Percentiles rank a stretch among this genome's conserved stretches.
Evolutionary conservation across 2,888 invertebrate species (phyloP).

Genomic region (Pammene aurita): DNA sequence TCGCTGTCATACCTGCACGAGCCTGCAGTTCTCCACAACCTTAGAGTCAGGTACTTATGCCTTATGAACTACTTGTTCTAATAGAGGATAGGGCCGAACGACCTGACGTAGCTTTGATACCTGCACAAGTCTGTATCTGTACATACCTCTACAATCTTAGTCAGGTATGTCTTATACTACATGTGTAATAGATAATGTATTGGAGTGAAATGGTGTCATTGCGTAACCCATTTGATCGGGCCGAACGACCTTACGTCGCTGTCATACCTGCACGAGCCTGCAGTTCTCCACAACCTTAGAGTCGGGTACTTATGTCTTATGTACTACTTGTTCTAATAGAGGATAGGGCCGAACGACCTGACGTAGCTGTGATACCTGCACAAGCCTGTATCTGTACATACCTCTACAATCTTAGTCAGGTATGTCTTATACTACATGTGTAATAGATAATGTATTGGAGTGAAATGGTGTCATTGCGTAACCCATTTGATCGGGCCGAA

Average conservation of each 20-base stretch:
- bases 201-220: constrained; percentile 93
- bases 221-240: constrained; percentile 97
- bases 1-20: constrained; percentile 98
- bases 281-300: no score
- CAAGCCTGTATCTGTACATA: no score
- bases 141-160: no score
- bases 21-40: constrained; percentile 97
- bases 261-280: constrained; percentile 87
- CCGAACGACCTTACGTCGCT: constrained; percentile 98
- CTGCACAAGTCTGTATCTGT: no score
- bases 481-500: constrained; percentile 98
- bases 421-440: no score
- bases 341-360: no score
- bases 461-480: constrained; percentile 94
- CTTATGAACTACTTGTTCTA: background rate
- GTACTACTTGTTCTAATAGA: background rate
- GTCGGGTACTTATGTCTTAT: constrained; percentile 43
- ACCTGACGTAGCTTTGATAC: no score
- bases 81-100: background rate
- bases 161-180: no score
- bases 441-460: constrained; percentile 85
- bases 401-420: no score
- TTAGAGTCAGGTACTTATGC: constrained; percentile 91
- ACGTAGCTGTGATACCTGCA: no score
- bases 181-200: constrained; percentile 82